Conservation (phyloP, 2,888 invertebrate genomes). For the Sipha maydis region DNA sequence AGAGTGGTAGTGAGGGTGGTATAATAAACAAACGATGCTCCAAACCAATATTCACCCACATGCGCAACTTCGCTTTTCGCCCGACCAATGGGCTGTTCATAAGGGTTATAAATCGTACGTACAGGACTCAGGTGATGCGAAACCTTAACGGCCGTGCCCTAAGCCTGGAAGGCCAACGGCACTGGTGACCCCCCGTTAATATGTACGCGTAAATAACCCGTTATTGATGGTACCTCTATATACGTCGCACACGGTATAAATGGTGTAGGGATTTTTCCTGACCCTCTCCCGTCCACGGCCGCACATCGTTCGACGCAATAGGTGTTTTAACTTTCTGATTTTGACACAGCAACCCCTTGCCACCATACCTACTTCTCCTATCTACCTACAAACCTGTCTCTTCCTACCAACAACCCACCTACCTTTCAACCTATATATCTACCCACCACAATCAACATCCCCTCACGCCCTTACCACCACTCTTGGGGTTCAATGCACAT, state of each 20-base stretch:
- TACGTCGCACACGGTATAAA: background rate
- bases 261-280: background rate
- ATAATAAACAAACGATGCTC: conserved; percentile 49
- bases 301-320: background rate
- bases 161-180: conserved; percentile 45
- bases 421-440: background rate
- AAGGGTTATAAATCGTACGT: conserved; percentile 46
- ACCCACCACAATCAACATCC: background rate
- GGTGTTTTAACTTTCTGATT: conserved; percentile 40
- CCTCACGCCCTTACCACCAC: background rate
- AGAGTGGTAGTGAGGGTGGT: background rate
- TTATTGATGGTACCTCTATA: conserved; percentile 42
- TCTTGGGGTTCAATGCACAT: conserved; percentile 14
- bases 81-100: background rate
- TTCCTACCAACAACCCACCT: background rate
- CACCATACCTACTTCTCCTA: background rate
- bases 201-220: background rate
- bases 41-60: conserved; percentile 25
- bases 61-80: background rate
- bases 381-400: background rate
- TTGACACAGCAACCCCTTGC: background rate
- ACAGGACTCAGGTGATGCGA: conserved; percentile 59
- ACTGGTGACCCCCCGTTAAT: conserved; percentile 51
- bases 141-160: conserved; percentile 59
- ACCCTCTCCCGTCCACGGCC: background rate